phyloP scores from a whole-genome alignment of 2,113 vertebrate genomes.

The Lepidothrix coronata region DNA sequence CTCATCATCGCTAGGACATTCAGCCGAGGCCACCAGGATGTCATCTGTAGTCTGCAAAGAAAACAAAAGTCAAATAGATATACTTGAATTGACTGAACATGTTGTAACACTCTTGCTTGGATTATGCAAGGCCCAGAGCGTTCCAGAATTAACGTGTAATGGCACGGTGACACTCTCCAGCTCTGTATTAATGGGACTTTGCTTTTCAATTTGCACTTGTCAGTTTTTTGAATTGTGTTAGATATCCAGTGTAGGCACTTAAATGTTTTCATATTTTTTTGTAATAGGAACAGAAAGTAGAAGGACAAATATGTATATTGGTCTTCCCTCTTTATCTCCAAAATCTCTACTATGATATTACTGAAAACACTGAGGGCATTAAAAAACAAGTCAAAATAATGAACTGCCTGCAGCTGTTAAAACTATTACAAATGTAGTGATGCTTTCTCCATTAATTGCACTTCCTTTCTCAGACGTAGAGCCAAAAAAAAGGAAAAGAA shows the following conservation, averaged over 20 bases:
- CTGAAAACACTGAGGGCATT: background rate
- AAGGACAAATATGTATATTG: background rate
- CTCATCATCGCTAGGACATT: constrained; percentile 97
- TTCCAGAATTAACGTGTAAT: background rate
- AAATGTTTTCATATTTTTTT: background rate
- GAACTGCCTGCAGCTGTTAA: constrained; percentile 38
- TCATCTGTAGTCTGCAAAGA: constrained; percentile 88
- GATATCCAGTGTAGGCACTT: background rate
- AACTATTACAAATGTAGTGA: constrained; percentile 5
- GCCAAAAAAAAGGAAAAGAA: background rate
- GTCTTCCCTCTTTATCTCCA: background rate
- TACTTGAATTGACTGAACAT: background rate
- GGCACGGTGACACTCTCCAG: background rate
- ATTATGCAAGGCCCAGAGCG: background rate
- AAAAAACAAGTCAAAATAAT: constrained; percentile 34
- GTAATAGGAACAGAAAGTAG: background rate
- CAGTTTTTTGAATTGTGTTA: constrained; percentile 12
- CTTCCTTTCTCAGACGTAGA: background rate
- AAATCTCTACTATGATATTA: background rate
- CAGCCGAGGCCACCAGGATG: constrained; percentile 91
- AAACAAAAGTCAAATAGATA: constrained; percentile 31
- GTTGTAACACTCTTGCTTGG: background rate
- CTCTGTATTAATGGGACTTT: background rate
- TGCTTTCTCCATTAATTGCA: constrained; percentile 30
- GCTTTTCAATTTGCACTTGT: constrained; percentile 49